Evolutionary conservation across 2,797 vertebrate species (phyloP).

Genomic region (Ctenopoma kingsleyae): DNA sequence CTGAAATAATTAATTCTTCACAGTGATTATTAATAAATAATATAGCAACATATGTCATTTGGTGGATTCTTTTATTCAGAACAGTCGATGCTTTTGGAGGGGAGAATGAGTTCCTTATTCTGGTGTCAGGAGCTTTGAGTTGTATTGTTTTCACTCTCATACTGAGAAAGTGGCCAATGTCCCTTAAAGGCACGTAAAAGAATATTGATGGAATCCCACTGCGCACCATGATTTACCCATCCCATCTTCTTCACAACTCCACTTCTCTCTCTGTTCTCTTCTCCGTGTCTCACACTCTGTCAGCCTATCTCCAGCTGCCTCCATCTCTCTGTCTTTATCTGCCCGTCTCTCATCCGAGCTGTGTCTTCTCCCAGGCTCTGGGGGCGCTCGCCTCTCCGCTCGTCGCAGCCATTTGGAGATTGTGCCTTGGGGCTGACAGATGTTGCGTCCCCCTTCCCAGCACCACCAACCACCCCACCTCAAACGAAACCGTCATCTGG

Average conservation of each 20-base stretch:
- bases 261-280: constrained; percentile 11
- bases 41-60: constrained; percentile 44
- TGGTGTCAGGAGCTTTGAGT: constrained; percentile 1
- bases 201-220: constrained; percentile 44
- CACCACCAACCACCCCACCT: constrained; percentile 1
- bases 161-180: constrained; percentile 30
- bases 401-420: constrained; percentile 75
- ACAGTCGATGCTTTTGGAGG: constrained; percentile 2
- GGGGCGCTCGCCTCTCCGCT: constrained; percentile 35
- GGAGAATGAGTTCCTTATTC: background rate
- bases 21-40: constrained; percentile 50
- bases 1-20: constrained; percentile 45
- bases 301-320: constrained; percentile 38
- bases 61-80: constrained; percentile 12
- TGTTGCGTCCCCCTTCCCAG: constrained; percentile 65
- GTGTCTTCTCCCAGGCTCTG: constrained; percentile 30
- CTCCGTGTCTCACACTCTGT: constrained; percentile 20
- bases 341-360: constrained; percentile 29
- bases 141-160: constrained; percentile 19
- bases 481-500: constrained; percentile 35
- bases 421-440: constrained; percentile 81
- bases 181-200: constrained; percentile 29
- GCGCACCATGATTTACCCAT: constrained; percentile 43
- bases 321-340: constrained; percentile 44
- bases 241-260: constrained; percentile 23